Evolutionary conservation across 2,113 vertebrate species (phyloP).

Genomic region (Lycocorax pyrrhopterus): DNA sequence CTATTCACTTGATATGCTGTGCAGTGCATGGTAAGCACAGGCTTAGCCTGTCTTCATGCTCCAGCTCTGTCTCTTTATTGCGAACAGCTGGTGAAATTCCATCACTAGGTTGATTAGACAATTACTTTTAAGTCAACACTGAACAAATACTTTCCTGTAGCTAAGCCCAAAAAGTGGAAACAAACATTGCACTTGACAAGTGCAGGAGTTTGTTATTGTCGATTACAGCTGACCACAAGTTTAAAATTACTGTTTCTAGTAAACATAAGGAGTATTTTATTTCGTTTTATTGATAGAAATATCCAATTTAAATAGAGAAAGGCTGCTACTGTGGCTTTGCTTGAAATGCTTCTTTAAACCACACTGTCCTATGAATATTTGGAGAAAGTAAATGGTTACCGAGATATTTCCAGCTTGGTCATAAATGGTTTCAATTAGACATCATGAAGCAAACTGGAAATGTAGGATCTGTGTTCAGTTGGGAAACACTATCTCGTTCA

Average conservation of each 20-base stretch:
- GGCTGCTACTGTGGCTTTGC: slow-evolving; percentile 63
- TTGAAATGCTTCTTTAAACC: slow-evolving; percentile 64
- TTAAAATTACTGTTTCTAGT: slow-evolving; percentile 64
- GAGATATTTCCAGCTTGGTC: slow-evolving; percentile 49
- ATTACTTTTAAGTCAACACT: slow-evolving; percentile 55
- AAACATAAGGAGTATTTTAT: slow-evolving; percentile 66
- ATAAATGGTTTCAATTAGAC: slow-evolving; percentile 64
- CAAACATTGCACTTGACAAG: slow-evolving; percentile 57
- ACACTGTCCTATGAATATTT: slow-evolving; percentile 22
- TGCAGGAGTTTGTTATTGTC: slow-evolving; percentile 48
- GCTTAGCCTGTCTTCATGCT: neutral
- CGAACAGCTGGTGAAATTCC: slow-evolving; percentile 30
- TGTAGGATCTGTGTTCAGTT: neutral
- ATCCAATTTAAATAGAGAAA: slow-evolving; percentile 60
- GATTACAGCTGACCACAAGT: slow-evolving; percentile 29
- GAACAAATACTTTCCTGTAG: slow-evolving; percentile 49
- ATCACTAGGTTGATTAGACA: slow-evolving; percentile 42
- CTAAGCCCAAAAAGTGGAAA: slow-evolving; percentile 49
- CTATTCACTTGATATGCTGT: neutral
- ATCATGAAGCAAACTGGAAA: slow-evolving; percentile 33
- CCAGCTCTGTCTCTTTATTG: neutral
- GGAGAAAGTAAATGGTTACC: slow-evolving; percentile 51
- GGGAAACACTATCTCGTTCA: slow-evolving; percentile 2
- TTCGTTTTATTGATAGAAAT: slow-evolving; percentile 68
- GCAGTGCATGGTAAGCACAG: neutral